Evolutionary conservation across 2,113 vertebrate species (phyloP), one percentile per base, ranked within the genome.

Genomic region (Ageneiosus marmoratus): DNA sequence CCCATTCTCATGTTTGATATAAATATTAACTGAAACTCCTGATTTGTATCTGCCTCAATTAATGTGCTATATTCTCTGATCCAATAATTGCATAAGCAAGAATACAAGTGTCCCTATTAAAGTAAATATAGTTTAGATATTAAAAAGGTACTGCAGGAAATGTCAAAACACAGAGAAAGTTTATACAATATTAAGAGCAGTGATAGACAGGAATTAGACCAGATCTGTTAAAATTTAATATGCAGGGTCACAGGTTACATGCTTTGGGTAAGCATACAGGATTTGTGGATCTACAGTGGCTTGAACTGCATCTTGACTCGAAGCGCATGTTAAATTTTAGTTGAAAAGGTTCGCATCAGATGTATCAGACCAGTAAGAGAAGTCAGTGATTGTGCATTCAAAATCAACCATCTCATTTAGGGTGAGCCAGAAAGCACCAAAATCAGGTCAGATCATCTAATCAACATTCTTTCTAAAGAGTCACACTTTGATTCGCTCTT

Each of bases 391-490:
- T 84, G 76, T 79, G 83, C 83, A 79, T 78, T 84, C 83, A 79
- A 67, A 48, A 79, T 82, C 81, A 79, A 67, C 74, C 72, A 44
- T 69, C 84, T 85, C 81, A 44, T 85, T 84, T 70, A 65, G 37
- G 73, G 69, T 51, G 62, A 51, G 63, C 55, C 72, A 78, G 34
- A 82, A 85, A 79, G 76, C 55, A 60, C 51, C 53, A 37, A 84
- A 85, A 82, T 83, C 77, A 83, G 74, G 82, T 85, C 70, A 86
- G 41, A 84, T 48, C 79, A 67, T 75, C 82, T 86, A 79, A 89
- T 82, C 53, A 83, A 79, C 70, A 83, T 69, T 75, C 78, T 85
- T 85, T 75, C 81, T 84, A 76, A 79, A 84, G 77, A 63, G 58
- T 75, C 75, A 48, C 58, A 60, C 55, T 56, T 58, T 44, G 55